Evolutionary conservation across 2,113 vertebrate species (phyloP), one percentile per base, ranked within the genome.

Genomic region (Larimichthys polyactis): DNA sequence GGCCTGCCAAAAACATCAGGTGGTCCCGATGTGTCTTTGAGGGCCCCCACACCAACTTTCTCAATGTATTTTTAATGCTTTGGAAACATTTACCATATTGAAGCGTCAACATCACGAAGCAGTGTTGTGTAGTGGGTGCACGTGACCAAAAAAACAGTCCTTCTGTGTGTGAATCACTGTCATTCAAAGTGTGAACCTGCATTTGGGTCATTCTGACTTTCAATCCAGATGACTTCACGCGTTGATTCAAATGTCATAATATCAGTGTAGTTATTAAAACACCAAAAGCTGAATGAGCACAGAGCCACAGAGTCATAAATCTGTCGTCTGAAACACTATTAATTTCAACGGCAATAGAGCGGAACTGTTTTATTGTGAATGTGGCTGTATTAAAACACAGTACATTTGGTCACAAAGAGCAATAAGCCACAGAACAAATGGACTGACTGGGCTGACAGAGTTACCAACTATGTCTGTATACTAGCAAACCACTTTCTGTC

Each of bases 1-100:
- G 63, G 77, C 58, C 68, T 63, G 67, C 86, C 79, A 87, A 86
- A 51, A 86, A 72, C 43, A 85, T 78, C 78, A 86, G 78, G 48
- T 76, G 75, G 3, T 78, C 67, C 69, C 29, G 19, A 72, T 54
- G 51, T 83, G 4, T 82, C 54, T 68, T 65, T 58, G 46, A 58
- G 66, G 57, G 80, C 19, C 74, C 58, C 40, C 4, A 68, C 64
- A 44, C 24, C 14, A 59, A 62, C 29, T 66, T 76, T 79, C 46
- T n/a, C 43, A 78, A 70, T 84, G 73, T 70, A 17, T 71, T 69
- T 89, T 77, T 75, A 52, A 78, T 71, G 57, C 51, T 68, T 76
- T 82, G 51, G 2, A 58, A 77, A 72, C 36, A 9, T 64, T 48
- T 27, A 70, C 49, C 52, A 73, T 55, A 8, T 36, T 46, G 20